These are phyloP conservation scores for Calephelis perditalis DNA, from an alignment of 2,888 invertebrate species.

Conservation along the genomic window DNA sequence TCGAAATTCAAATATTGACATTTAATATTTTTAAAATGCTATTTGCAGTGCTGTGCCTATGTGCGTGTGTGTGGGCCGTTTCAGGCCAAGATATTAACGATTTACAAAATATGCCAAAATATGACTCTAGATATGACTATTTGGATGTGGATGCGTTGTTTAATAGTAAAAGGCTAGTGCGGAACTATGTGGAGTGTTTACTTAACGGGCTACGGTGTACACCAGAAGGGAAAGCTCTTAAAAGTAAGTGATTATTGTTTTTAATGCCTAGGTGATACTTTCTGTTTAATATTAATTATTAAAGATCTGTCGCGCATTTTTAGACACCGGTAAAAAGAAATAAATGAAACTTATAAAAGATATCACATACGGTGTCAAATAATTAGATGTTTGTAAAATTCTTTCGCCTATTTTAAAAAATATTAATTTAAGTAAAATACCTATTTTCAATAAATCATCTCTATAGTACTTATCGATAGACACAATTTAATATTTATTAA, in stretches of 20 bases:
- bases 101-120: conserved; percentile 61
- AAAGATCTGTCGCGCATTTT: too few relatives aligned
- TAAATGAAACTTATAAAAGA: too few relatives aligned
- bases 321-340: too few relatives aligned
- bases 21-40: conserved; percentile 27
- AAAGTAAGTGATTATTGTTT: conserved; percentile 77
- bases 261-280: background rate
- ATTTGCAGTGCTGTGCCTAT: conserved; percentile 35
- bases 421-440: too few relatives aligned
- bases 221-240: conserved; percentile 84
- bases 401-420: too few relatives aligned
- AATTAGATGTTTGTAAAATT: too few relatives aligned
- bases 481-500: too few relatives aligned
- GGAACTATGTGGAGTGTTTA: conserved; percentile 84
- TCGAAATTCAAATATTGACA: conserved; percentile 22
- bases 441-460: too few relatives aligned
- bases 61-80: conserved; percentile 47
- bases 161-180: conserved; percentile 82
- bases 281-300: too few relatives aligned
- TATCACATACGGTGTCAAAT: too few relatives aligned
- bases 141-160: conserved; percentile 83
- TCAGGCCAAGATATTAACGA: conserved; percentile 51
- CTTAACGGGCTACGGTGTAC: conserved; percentile 83
- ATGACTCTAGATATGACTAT: conserved; percentile 81
- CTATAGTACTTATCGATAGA: too few relatives aligned